Evolutionary conservation across 2,888 invertebrate species (phyloP).

Genomic region (Steinernema hermaphroditum): DNA sequence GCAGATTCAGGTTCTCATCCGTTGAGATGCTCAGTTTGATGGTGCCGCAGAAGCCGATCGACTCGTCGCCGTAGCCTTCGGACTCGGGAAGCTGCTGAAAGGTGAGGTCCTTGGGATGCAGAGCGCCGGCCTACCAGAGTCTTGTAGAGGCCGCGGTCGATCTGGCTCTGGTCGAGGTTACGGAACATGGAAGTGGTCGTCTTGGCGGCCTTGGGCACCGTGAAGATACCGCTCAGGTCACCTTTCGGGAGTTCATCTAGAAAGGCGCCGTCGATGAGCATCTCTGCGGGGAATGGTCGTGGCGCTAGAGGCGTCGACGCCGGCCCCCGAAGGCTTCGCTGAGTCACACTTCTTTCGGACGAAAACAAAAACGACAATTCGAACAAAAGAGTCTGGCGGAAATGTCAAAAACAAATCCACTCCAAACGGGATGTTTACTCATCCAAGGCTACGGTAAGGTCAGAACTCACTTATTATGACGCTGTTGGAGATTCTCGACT

Average conservation of each 20-base stretch:
- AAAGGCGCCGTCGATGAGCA: slow-evolving; percentile 7
- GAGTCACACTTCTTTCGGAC: not conserved
- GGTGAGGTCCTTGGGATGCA: too few relatives aligned
- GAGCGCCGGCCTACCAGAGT: slow-evolving; percentile 40
- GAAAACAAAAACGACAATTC: not conserved
- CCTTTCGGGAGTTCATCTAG: slow-evolving; percentile 10
- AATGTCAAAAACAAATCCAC: not conserved
- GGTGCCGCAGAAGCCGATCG: slow-evolving; percentile 69
- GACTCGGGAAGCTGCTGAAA: slow-evolving; percentile 34
- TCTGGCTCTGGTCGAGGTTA: slow-evolving; percentile 57
- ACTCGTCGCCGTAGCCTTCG: slow-evolving; percentile 48
- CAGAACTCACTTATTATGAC: not conserved
- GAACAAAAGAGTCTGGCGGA: not conserved
- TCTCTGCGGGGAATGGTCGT: not conserved
- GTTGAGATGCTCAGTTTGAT: slow-evolving; percentile 74
- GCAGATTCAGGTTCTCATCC: slow-evolving; percentile 73
- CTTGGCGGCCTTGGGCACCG: slow-evolving; percentile 52
- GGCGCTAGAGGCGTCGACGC: not conserved
- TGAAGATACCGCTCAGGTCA: slow-evolving; percentile 43
- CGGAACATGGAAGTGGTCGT: slow-evolving; percentile 60
- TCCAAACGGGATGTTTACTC: not conserved
- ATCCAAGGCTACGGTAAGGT: not conserved
- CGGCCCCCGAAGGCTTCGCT: not conserved
- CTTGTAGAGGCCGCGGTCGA: slow-evolving; percentile 63
- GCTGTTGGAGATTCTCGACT: slow-evolving; percentile 33